phyloP scores from a whole-genome alignment of 2,888 invertebrate species.

The Noctua fimbriata region DNA sequence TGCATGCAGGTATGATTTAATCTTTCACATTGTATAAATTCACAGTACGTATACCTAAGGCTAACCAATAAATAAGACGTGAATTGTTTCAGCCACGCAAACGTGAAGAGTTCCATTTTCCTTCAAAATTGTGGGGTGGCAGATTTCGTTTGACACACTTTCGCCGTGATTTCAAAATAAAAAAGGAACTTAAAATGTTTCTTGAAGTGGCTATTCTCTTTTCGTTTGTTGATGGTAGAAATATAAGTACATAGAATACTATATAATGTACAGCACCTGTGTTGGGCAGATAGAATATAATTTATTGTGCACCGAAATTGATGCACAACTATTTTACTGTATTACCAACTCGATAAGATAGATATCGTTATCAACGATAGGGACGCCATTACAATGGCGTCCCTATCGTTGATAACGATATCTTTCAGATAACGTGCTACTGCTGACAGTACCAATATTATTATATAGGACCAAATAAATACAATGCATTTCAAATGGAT shows the following conservation, averaged over 20 bases:
- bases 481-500: too few relatives aligned
- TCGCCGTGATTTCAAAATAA: background rate
- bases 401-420: background rate
- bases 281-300: background rate
- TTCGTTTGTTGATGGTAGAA: background rate
- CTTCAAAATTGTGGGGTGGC: slow-evolving; percentile 20
- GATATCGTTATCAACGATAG: too few relatives aligned
- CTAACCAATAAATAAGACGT: slow-evolving; percentile 39
- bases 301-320: background rate
- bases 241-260: background rate
- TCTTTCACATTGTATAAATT: background rate
- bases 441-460: background rate
- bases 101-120: slow-evolving; percentile 20
- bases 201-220: background rate
- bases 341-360: too few relatives aligned
- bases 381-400: too few relatives aligned
- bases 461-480: too few relatives aligned
- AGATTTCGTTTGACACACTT: slow-evolving; percentile 4
- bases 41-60: background rate
- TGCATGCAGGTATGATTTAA: slow-evolving; percentile 25
- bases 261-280: background rate
- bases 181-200: background rate
- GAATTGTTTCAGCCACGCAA: slow-evolving; percentile 44
- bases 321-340: background rate
- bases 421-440: background rate